Base-by-base conservation (phyloP, 2,797 vertebrate genomes). In the Microctenopoma lineatum region DNA sequence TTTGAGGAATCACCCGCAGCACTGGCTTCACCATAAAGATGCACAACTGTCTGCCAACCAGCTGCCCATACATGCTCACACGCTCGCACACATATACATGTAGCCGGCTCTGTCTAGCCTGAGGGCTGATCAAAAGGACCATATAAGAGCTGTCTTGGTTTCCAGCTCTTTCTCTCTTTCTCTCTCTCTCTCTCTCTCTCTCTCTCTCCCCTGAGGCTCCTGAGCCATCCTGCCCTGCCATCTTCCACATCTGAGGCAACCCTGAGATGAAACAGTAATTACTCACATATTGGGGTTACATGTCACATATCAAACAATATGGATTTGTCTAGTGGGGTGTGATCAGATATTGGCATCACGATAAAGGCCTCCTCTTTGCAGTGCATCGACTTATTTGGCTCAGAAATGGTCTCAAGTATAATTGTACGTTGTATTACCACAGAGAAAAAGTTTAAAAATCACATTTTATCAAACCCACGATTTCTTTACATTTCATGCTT, bases 251-350 rank as follows among this genome's bases (percentile, higher is more conserved):
- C 78, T 75, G 66, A 87, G 64, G 61, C 60, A 72, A 25, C 66
- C 60, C 58, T 62, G 55, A 81, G 74, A 87, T 89, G 70, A 87
- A 86, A 85, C 69, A 67, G 74, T 88, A 88, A 92, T 89, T 82
- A 83, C 71, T 80, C 70, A 66, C 77, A 86, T 80, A 87, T 84
- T 84, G 87, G 60, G 78, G 85, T 86, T 83, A 89, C 77, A 80
- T 86, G 88, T 87, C 86, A 88, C 81, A 78, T 81, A 89, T 92
- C 80, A 85, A 80, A 91, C 84, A 79, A 72, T 85, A 87, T 79
- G 75, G 85, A 84, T 89, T 70, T 84, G 64, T 75, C 77, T 74
- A 21, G 54, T 25, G 51, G 70, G 57, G 42, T 69, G 52, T 64
- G 58, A 89, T 84, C 83, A 84, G 70, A 84, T 76, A 84, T 87